Evolutionary conservation across 2,113 vertebrate species (phyloP).

Genomic region (Ancistrus triradiatus): DNA sequence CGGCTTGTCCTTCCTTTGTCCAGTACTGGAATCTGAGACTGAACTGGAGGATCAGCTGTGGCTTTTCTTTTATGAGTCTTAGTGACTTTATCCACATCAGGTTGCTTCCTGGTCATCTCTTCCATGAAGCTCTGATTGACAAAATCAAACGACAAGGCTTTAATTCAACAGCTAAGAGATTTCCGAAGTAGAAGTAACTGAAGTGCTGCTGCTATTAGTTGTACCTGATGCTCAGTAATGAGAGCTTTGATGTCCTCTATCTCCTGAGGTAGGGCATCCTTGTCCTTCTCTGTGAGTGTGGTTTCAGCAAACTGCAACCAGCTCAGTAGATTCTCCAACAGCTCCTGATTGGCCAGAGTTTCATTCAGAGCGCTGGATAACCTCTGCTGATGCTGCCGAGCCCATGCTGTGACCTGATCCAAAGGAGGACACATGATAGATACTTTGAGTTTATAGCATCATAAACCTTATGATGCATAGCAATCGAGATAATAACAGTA

Average conservation of each 20-base stretch:
- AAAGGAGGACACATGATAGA: conserved; percentile 10
- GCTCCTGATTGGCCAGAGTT: conserved; percentile 82
- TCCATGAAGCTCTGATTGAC: conserved; percentile 88
- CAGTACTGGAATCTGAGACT: conserved; percentile 92
- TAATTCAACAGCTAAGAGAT: neutral
- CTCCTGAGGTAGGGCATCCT: conserved; percentile 86
- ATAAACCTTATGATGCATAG: too few relatives aligned
- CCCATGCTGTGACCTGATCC: conserved; percentile 88
- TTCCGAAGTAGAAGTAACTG: neutral
- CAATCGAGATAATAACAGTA: too few relatives aligned
- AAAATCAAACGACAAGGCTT: conserved; percentile 1
- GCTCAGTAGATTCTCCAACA: conserved; percentile 85
- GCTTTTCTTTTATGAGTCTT: conserved; percentile 94
- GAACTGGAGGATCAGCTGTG: conserved; percentile 66
- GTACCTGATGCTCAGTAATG: conserved; percentile 93
- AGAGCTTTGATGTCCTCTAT: conserved; percentile 90
- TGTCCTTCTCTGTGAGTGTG: conserved; percentile 87
- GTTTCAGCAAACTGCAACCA: conserved; percentile 96
- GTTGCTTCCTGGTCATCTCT: conserved; percentile 98
- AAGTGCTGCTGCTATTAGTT: neutral
- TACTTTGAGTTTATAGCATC: conserved; percentile 26
- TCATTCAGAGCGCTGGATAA: conserved; percentile 82
- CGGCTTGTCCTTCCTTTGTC: conserved; percentile 85
- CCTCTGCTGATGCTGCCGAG: conserved; percentile 90
- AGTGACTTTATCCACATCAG: conserved; percentile 96